Evolutionary conservation across 2,888 invertebrate genomes (phyloP), one percentile per base, ranked within the genome.

Genomic region (Cryptus viduatorius): DNA sequence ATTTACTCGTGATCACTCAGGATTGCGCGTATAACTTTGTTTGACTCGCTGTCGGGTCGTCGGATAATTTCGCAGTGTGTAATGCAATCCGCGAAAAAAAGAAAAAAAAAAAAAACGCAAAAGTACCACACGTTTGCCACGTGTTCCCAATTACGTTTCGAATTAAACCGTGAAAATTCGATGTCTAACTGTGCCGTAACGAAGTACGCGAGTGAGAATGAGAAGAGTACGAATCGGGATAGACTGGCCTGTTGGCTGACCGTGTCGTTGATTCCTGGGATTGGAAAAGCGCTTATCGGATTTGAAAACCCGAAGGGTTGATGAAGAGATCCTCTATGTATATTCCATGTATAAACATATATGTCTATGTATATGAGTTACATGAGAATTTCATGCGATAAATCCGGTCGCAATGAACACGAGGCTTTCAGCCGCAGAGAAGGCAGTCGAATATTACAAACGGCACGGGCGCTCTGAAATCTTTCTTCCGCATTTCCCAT

Each of bases 221-320:
- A 48, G 46, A 48, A 16, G 46, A 56, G 16, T 48, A 48, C 46
- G 29, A 48, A 19, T 75, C 19, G 19, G 37, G 8, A 37, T 19
- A 4, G 65, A 19, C 19, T 44, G 68, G 59, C 53, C 37, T 42
- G 16, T 29, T 61, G 59, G 16, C 37, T 53, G 68, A 5, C 50
- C 48, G 61, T 65, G 37, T 76, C 81, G 75, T 81, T 73, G 67
- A 31, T 73, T 12, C 44, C 79, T 44, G 67, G 79, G 79, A 77
- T 71, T 76, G 71, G 71, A 65, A 77, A 56, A 44, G 48, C 77
- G 82, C 71, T 82, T 82, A 82, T 82, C 82, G 82, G 71, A 82
- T 82, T 82, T 77, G 71, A 65, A 64, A 71, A 65, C 48, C 56
- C 81, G 64, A 37, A 24, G 53, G 76, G 16, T 71, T 42, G n/a